Evolutionary conservation across 2,888 invertebrate genomes (phyloP), one percentile per base, ranked within the genome.

Genomic region (Sisyra nigra): DNA sequence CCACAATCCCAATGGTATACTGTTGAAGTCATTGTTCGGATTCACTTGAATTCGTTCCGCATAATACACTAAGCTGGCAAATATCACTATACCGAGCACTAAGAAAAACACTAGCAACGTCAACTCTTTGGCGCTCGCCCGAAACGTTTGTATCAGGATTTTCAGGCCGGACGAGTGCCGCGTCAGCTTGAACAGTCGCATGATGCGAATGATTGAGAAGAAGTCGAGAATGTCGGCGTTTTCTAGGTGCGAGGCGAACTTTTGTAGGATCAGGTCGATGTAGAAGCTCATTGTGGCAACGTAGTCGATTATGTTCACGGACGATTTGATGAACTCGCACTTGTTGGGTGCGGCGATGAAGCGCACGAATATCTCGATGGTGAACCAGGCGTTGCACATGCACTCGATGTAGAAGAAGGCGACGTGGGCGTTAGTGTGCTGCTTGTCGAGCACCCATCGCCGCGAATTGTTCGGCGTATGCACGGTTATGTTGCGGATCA

Each of bases 301-400:
- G 67, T 96, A 93, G 67, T 98, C 98, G 67, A 99, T 98, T 64
- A 98, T 84, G 69, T 98, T 99, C 57, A 96, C 93, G 48, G 94
- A 94, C 59, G 82, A 89, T 63, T 85, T 87, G 63, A 96, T 76
- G 69, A 97, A 98, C 59, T 85, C 85, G 63, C 87, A 85, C 65
- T 92, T 93, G 61, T 85, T 88, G 29, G 93, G 93, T 51, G 88
- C 85, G 42, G 93, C 88, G 55, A 92, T 82, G 69, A 96, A 91
- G 49, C 60, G 54, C 44, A 63, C 56, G 55, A 94, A 72, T 61
- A 98, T 93, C 65, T 97, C 96, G 57, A 97, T 76, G 30, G 96
- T 96, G 68, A 98, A 99, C 98, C 98, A 99, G 48, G 96, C 89
- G 67, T 96, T 96, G 69, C 96, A 96, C 52, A 94, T 80, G 69